Evolutionary conservation across 2,888 invertebrate species (phyloP).

Genomic region (Lithodes maja): DNA sequence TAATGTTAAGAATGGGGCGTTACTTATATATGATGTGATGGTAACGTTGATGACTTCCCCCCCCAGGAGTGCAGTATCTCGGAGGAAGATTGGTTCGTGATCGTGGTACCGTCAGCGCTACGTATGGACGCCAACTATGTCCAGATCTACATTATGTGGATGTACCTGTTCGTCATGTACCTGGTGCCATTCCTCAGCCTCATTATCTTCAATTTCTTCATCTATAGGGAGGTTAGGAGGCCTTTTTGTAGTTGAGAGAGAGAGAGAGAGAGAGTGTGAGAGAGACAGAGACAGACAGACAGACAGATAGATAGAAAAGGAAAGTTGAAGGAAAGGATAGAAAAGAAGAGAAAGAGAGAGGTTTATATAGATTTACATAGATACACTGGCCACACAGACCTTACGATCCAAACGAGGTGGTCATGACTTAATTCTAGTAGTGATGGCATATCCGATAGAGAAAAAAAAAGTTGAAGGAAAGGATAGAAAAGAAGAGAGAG

Average conservation of each 20-base stretch:
- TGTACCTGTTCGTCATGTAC: slow-evolving; percentile 95
- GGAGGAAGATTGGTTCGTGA: slow-evolving; percentile 71
- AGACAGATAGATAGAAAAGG: no score
- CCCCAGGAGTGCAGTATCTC: slow-evolving; percentile 51
- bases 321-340: background rate
- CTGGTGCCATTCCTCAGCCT: slow-evolving; percentile 92
- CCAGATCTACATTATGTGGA: slow-evolving; percentile 93
- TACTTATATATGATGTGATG: no score
- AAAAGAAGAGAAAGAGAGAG: background rate
- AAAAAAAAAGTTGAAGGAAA: no score
- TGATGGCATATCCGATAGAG: no score
- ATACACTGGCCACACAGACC: no score
- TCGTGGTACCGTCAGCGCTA: slow-evolving; percentile 79
- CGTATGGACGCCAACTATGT: slow-evolving; percentile 85
- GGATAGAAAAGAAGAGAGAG: no score
- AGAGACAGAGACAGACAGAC: background rate
- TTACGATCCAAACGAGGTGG: no score
- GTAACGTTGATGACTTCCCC: no score
- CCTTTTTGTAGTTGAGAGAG: no score
- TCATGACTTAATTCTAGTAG: no score
- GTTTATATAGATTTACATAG: no score
- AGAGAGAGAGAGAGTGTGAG: background rate
- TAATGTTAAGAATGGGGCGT: no score
- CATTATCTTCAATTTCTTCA: slow-evolving; percentile 91
- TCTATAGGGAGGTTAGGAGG: slow-evolving; percentile 84